A percentile compares a stretch with the other conserved stretches of the same genome.
phyloP scores from a whole-genome alignment of 2,888 invertebrate genomes.

The Sphecodes monilicornis region DNA sequence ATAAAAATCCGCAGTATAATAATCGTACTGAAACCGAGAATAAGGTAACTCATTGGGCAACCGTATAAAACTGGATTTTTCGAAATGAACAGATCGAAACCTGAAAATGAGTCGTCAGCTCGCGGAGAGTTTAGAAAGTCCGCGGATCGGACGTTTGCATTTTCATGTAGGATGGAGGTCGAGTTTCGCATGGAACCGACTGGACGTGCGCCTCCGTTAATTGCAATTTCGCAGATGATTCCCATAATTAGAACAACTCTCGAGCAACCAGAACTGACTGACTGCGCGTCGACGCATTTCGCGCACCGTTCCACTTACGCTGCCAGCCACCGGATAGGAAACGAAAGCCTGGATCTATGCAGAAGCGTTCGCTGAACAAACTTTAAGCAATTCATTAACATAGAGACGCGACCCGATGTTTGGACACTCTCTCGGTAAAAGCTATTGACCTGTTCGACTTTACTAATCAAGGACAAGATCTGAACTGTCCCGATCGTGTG shows the following conservation, averaged over 20 bases:
- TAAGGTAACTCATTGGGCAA: no score
- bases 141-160: not conserved
- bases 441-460: not conserved
- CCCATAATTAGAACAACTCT: constrained; percentile 21
- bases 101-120: not conserved
- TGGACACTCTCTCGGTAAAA: not conserved
- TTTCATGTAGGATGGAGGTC: not conserved
- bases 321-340: not conserved
- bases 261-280: not conserved
- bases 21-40: no score
- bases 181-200: not conserved
- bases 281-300: constrained; percentile 22
- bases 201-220: not conserved
- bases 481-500: not conserved
- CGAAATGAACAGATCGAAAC: not conserved
- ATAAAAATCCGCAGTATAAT: no score
- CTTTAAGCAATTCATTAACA: not conserved
- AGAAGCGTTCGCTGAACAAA: not conserved
- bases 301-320: constrained; percentile 54
- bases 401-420: not conserved
- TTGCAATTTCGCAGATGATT: constrained; percentile 3
- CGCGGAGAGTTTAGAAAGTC: not conserved
- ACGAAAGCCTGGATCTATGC: constrained; percentile 15
- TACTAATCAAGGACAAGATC: constrained; percentile 1
- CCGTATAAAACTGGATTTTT: not conserved